Evolutionary conservation across 2,797 vertebrate species (phyloP).

Genomic region (Rousettus madagascariensis): DNA sequence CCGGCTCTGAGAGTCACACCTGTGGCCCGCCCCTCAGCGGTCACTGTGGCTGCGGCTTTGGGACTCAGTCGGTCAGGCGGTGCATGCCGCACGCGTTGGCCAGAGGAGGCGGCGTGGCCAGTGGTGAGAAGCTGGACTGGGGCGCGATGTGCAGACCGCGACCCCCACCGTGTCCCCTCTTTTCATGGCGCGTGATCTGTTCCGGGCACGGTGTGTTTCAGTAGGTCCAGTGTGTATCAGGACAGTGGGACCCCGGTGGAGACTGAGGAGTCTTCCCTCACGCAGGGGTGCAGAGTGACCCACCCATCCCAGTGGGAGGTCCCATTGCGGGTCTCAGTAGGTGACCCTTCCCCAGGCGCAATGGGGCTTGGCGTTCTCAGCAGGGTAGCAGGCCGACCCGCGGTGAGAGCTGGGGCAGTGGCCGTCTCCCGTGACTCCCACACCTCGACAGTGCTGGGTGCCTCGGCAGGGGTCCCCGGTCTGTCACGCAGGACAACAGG

Average conservation of each 20-base stretch:
- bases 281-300: neutral
- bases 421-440: neutral
- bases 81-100: neutral
- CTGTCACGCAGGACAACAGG: neutral
- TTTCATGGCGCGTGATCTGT: neutral
- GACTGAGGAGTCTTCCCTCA: neutral
- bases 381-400: neutral
- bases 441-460: neutral
- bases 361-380: neutral
- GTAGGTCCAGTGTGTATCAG: neutral
- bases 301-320: neutral
- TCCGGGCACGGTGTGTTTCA: neutral
- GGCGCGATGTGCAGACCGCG: neutral
- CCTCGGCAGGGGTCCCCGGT: neutral
- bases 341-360: neutral
- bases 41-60: too few relatives aligned
- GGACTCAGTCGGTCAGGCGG: too few relatives aligned
- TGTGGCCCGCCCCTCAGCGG: too few relatives aligned
- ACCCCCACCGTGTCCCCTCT: neutral
- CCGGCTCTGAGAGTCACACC: too few relatives aligned
- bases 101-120: neutral
- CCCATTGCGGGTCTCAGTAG: neutral
- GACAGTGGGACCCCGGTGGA: neutral
- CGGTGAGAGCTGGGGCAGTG: neutral
- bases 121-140: neutral